Evolutionary conservation across 2,888 invertebrate species (phyloP), one percentile per base, ranked within the genome.

Genomic region (Cataglyphis rosenhaueri): DNA sequence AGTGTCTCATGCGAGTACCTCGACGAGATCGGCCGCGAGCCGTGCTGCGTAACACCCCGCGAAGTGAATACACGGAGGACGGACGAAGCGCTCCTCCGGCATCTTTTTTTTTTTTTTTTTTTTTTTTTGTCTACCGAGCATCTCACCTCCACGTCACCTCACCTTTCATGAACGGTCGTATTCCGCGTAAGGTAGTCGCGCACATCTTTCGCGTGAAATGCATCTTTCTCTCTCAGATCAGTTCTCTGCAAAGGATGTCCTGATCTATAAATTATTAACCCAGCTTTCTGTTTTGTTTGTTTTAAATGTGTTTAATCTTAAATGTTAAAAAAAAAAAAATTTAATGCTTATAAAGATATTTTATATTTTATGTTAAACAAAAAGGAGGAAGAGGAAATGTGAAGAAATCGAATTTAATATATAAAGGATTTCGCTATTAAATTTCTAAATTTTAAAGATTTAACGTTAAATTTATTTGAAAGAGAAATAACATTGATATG

Each of bases 1-100:
- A 82, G 82, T 84, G 79, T 76, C 75, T 79, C 70, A 64, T 38
- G 61, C 48, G 61, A 52, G 79, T 59, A 61, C 74, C 41, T 75
- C 29, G 74, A 68, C 38, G 68, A 68, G 66, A 74, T 81, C 74
- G 81, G 71, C 82, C 85, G 70, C 29, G 32, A 57, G 44, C 29
- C 59, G 29, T 61, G 29, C 65, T 21, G 64, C 18, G 64, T 25
- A 70, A 68, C 74, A 38, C 66, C 70, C 64, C 41, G 73, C 59
- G 29, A 61, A 68, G 55, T 48, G 41, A 52, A 71, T 32, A 35
- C 71, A 57, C 38, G 44, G 18, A 41, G 64, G 35, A 29, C 55
- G 61, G 65, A 18, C 35, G 70, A 81, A 64, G 79, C 61, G 29
- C 21, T 62, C 62, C 68, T 41, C 48, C 55, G 3, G 44, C 35